phyloP scores from a whole-genome alignment of 2,888 invertebrate species.

The Tiphia femorata region DNA sequence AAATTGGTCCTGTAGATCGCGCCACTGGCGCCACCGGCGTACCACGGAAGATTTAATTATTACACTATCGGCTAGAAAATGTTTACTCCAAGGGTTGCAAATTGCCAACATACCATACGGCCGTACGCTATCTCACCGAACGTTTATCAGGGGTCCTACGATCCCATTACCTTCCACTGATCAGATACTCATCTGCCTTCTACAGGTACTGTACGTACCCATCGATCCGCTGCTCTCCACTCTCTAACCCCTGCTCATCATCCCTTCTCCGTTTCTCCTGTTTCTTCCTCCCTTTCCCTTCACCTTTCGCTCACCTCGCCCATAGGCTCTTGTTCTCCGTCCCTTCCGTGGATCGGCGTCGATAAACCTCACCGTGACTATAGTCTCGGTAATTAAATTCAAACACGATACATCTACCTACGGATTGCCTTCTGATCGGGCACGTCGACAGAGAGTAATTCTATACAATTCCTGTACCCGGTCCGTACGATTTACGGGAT shows the following conservation, averaged over 20 bases:
- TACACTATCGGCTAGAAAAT: too few relatives aligned
- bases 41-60: too few relatives aligned
- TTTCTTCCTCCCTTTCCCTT: background rate
- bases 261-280: too few relatives aligned
- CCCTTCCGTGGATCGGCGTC: background rate
- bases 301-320: too few relatives aligned
- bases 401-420: too few relatives aligned
- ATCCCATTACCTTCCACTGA: conserved; percentile 13
- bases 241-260: too few relatives aligned
- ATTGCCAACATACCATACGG: background rate
- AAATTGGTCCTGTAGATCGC: too few relatives aligned
- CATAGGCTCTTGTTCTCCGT: background rate
- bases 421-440: too few relatives aligned
- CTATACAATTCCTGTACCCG: too few relatives aligned
- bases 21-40: too few relatives aligned
- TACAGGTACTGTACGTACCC: conserved; percentile 1
- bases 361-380: background rate
- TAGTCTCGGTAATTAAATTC: background rate
- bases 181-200: conserved; percentile 17
- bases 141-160: conserved; percentile 19
- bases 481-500: too few relatives aligned
- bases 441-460: too few relatives aligned
- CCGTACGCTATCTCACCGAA: conserved; percentile 21
- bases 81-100: background rate
- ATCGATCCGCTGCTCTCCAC: conserved; percentile 14